Evolutionary conservation across 1,140 invertebrate genomes (phyloP).

Genomic region (Drosophila mayri): DNA sequence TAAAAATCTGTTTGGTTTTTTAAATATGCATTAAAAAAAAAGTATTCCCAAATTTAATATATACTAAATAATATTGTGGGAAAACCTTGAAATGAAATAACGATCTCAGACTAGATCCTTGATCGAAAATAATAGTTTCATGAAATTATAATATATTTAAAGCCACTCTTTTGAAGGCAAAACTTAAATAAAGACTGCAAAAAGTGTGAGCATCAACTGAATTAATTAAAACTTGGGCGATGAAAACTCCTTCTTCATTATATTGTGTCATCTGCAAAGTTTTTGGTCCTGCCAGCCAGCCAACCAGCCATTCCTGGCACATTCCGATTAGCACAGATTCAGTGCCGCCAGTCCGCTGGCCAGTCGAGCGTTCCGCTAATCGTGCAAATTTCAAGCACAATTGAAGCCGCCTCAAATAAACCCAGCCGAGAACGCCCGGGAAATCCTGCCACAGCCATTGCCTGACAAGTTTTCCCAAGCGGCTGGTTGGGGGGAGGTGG

Average conservation of each 20-base stretch:
- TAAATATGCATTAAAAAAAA: no score
- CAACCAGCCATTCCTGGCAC: conserved; percentile 5
- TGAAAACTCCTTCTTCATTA: conserved; percentile 21
- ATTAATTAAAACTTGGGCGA: conserved; percentile 28
- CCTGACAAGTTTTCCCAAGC: conserved; percentile 43
- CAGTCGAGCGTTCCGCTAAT: conserved; percentile 61
- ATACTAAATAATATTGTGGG: no score
- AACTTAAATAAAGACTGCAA: background rate
- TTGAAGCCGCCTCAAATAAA: conserved; percentile 64
- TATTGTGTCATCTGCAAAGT: conserved; percentile 1
- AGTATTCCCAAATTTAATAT: no score
- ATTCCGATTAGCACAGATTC: conserved; percentile 20
- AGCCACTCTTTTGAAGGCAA: background rate
- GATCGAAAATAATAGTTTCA: background rate
- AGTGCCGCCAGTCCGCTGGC: conserved; percentile 41
- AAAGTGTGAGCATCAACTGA: background rate
- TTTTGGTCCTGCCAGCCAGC: background rate
- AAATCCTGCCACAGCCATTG: conserved; percentile 22
- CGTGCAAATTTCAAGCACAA: conserved; percentile 70
- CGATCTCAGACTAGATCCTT: background rate
- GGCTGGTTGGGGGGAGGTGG: background rate
- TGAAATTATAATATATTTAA: background rate
- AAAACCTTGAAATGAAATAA: no score
- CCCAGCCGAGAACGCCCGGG: conserved; percentile 8
- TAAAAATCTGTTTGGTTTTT: no score